phyloP scores from a whole-genome alignment of 2,797 vertebrate genomes.

The Pithecia hirsuta region DNA sequence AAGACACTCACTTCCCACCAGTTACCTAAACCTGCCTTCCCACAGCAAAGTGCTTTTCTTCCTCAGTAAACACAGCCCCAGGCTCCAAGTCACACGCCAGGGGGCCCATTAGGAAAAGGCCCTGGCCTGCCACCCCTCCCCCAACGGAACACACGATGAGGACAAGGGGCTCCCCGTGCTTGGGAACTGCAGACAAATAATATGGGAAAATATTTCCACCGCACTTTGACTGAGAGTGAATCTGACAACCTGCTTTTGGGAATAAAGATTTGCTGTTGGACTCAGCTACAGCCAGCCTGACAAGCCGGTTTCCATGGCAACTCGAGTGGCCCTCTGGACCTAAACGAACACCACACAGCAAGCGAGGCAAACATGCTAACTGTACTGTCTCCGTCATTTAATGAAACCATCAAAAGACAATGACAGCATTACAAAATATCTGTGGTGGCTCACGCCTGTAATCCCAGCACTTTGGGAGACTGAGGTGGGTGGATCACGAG shows the following conservation, averaged over 20 bases:
- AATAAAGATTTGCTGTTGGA: slow-evolving; percentile 89
- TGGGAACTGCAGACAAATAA: slow-evolving; percentile 28
- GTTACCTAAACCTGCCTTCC: not conserved
- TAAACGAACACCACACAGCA: slow-evolving; percentile 59
- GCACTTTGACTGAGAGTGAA: slow-evolving; percentile 74
- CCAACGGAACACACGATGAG: fast-evolving
- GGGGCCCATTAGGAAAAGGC: not conserved
- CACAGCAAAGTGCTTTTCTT: not conserved
- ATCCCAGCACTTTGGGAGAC: not conserved
- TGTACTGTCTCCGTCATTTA: not conserved
- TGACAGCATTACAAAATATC: not conserved
- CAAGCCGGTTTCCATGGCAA: slow-evolving; percentile 90
- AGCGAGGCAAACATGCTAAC: slow-evolving; percentile 57
- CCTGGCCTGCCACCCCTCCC: not conserved
- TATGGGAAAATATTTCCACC: slow-evolving; percentile 21
- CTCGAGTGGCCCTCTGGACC: slow-evolving; percentile 76
- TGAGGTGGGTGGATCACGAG: not conserved
- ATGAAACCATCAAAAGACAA: slow-evolving; percentile 32
- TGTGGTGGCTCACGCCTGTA: not conserved
- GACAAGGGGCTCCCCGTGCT: not conserved
- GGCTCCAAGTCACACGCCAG: not conserved
- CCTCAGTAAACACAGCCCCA: not conserved
- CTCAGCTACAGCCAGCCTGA: slow-evolving; percentile 84
- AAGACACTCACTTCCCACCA: fast-evolving
- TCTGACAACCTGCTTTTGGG: slow-evolving; percentile 85